Base-by-base conservation (phyloP, 2,113 vertebrate genomes). In the Catharus fuscescens region DNA sequence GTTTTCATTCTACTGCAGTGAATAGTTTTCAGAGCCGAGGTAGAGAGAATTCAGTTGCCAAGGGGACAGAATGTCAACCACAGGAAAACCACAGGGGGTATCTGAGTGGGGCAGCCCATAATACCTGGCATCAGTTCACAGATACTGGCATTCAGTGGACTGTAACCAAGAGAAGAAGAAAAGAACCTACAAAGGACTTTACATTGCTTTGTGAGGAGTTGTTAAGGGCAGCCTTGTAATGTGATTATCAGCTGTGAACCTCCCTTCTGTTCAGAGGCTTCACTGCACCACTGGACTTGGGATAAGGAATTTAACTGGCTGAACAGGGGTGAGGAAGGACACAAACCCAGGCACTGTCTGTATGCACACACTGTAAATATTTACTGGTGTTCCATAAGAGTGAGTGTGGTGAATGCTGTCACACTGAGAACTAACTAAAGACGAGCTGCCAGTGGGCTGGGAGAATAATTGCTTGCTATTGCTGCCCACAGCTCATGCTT, bases 241-340 rank as follows among this genome's bases (percentile, higher is more conserved):
- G 6, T 15, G 53, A 82, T 40, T 91, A 45, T 50, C 54, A 50
- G 67, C 71, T 62, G 36, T 2, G 14, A 73, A 42, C 28, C 20
- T 80, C 29, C 59, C 14, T 52, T 56, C 40, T 65, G 20, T 65
- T 77, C 19, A 32, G 50, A 80, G 14, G 14, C 45, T 72, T 45
- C 8, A 1, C 14, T 32, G 18, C 24, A 8, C n/a, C 9, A 3
- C 10, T 18, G 13, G 20, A 0, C 4, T 2, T 78, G 31, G 52
- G 38, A 23, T 8, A 9, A 12, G 12, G 24, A 7, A 4, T 20
- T 69, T 28, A 45, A 29, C 4, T 20, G 54, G n/a, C 29, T 45
- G 40, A 34, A 31, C 8, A 59, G n/a, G 8, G 44, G 19, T 21
- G 3, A 42, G 54, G 5, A 32, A 73, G 19, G 10, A 40, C 13